These are phyloP conservation scores for Caenorhabditis sp. DNA, from an alignment of 2,888 invertebrate species.

Conservation along the genomic window DNA sequence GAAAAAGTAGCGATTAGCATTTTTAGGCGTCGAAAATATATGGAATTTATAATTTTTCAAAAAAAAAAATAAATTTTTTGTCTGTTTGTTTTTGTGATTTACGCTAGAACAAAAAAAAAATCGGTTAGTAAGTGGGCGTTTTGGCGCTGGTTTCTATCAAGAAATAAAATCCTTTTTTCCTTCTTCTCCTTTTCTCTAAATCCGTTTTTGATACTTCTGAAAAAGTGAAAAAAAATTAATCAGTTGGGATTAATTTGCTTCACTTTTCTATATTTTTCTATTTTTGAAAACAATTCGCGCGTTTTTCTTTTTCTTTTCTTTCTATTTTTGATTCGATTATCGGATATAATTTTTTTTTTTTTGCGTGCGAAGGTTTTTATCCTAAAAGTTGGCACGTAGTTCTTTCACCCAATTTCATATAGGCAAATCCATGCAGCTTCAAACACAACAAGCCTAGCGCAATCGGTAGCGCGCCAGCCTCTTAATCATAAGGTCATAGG, in stretches of 20 bases:
- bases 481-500: neutral
- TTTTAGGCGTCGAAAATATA: neutral
- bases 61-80: neutral
- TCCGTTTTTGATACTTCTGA: neutral
- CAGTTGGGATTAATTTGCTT: neutral
- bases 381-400: no score
- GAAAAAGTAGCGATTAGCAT: neutral
- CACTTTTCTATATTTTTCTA: neutral
- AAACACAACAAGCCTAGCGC: no score
- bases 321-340: neutral
- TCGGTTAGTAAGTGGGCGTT: no score
- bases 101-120: no score
- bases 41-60: constrained; percentile 2
- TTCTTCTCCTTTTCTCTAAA: neutral
- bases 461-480: neutral
- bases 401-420: no score
- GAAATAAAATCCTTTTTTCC: no score
- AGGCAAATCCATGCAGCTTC: no score
- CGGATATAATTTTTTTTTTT: no score
- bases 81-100: constrained; percentile 1
- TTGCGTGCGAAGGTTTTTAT: no score
- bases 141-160: no score
- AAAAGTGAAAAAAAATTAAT: neutral
- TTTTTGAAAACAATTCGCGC: neutral
- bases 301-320: neutral